Base-by-base conservation (phyloP, 2,113 vertebrate genomes). In the Oncorhynchus masou region DNA sequence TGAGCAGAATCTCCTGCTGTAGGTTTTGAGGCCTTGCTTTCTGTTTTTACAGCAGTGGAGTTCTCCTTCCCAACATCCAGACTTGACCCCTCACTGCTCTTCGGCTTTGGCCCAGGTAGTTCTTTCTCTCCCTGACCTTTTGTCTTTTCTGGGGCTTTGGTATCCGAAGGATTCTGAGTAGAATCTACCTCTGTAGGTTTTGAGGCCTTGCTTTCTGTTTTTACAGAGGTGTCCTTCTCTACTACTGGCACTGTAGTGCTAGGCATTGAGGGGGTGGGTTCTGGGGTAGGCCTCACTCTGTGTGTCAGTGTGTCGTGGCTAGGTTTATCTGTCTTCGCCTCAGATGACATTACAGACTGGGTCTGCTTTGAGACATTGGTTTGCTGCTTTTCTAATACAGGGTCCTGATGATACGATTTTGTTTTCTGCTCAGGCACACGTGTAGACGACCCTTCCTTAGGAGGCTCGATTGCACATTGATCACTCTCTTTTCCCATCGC, bases 221-320 rank as follows among this genome's bases (percentile, higher is more conserved):
- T 45, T 11, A 45, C 8, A 45, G 39, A 65, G 71, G 75, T 59
- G 69, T 24, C 74, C 62, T 82, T 27, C 27, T 19, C n/a, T 20
- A 78, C 74, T 15, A 5, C 51, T n/a, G 68, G 22, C 25, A 68
- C 74, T 8, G 49, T 49, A 48, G 59, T 45, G 73, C 62, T 81
- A 62, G 79, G 71, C 25, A 80, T 73, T 27, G 78, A 62, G 13
- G 71, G 75, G 71, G 73, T 45, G 49, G 78, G 16, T 24, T 79
- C 73, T 6, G 22, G 15, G 15, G 27, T 19, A 64, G 24, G 74
- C 80, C 45, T 70, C 83, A 86, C 76, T 83, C 81, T 71, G 77
- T 62, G 81, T 79, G 85, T 8, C 9, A 70, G 80, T 90, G 90
- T 89, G 75, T 90, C 87, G 90, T 86, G 70, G 0, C 9, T 22